Evolutionary conservation across 2,797 vertebrate genomes (phyloP).

Genomic region (Otolemur crassicaudatus): DNA sequence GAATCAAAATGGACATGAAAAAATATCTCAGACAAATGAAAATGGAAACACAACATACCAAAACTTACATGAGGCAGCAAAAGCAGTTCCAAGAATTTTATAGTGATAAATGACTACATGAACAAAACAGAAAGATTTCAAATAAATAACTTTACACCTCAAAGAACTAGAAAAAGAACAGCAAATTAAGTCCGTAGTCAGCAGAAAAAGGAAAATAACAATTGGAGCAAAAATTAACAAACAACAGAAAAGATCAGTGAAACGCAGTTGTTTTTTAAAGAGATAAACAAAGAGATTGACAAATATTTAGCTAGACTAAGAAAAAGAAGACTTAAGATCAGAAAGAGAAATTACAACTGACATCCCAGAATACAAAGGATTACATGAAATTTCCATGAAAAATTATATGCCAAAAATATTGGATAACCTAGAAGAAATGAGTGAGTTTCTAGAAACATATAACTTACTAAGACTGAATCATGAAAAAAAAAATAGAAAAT

Average conservation of each 20-base stretch:
- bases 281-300: not conserved
- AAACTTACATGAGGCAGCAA: not conserved
- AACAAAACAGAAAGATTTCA: not conserved
- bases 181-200: not conserved
- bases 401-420: not conserved
- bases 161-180: not conserved
- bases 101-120: not conserved
- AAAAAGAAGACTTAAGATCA: not conserved
- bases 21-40: not conserved
- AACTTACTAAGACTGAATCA: not conserved
- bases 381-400: not conserved
- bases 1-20: not conserved
- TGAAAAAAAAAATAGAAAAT: not conserved
- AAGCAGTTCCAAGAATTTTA: not conserved
- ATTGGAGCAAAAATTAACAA: not conserved
- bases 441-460: not conserved
- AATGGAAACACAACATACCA: not conserved
- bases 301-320: not conserved
- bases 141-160: not conserved
- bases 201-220: too few relatives aligned
- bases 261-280: not conserved
- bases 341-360: not conserved
- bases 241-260: not conserved
- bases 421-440: not conserved
- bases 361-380: not conserved